phyloP scores from a whole-genome alignment of 2,888 invertebrate genomes.

The Sympetrum striolatum region DNA sequence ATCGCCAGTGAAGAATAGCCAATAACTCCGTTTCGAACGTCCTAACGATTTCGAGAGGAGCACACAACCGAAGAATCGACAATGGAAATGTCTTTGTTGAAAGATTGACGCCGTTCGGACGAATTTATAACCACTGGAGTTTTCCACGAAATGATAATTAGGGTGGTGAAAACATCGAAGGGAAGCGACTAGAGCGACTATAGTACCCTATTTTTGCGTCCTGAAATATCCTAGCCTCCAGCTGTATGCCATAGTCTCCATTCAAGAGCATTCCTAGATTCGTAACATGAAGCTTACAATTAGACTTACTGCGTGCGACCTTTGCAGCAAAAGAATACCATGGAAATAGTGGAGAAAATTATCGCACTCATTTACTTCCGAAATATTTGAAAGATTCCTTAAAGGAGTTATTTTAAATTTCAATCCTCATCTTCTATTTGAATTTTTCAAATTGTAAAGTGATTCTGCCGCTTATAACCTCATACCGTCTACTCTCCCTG shows the following conservation, averaged over 20 bases:
- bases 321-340: too few relatives aligned
- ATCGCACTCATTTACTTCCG: too few relatives aligned
- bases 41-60: background rate
- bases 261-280: too few relatives aligned
- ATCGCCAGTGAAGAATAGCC: background rate
- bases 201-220: background rate
- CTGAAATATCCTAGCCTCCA: background rate
- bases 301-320: too few relatives aligned
- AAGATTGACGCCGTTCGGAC: background rate
- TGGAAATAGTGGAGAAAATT: too few relatives aligned
- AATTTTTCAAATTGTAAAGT: too few relatives aligned
- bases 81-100: background rate
- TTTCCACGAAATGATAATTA: background rate
- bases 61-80: background rate
- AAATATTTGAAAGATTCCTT: too few relatives aligned
- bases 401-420: too few relatives aligned
- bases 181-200: background rate
- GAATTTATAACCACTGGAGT: background rate
- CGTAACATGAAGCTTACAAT: too few relatives aligned
- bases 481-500: too few relatives aligned
- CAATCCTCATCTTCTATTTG: too few relatives aligned
- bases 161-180: background rate
- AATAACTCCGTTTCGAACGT: background rate
- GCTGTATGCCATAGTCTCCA: background rate
- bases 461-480: too few relatives aligned